Conservation (phyloP, 2,113 vertebrate species). For the Limanda limanda region DNA sequence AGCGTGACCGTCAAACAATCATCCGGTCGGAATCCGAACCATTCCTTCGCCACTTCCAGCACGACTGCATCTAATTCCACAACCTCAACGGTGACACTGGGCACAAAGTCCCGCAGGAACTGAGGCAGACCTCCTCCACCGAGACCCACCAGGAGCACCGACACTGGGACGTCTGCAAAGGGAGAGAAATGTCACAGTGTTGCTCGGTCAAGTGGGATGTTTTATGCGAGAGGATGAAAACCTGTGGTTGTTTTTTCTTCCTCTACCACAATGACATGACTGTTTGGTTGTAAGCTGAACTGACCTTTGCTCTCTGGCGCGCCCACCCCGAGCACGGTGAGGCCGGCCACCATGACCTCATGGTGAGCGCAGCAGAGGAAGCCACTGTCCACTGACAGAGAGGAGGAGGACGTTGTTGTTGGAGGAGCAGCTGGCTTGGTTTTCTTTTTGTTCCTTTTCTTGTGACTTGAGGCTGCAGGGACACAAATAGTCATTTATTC, state of each 20-base stretch:
- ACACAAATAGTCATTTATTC: not conserved
- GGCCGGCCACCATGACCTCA: constrained; percentile 92
- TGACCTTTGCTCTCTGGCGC: constrained; percentile 63
- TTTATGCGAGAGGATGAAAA: not conserved
- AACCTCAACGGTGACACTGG: constrained; percentile 79
- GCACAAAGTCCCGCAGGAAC: constrained; percentile 93
- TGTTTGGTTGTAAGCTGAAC: not conserved
- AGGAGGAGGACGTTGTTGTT: constrained; percentile 3
- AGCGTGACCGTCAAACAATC: constrained; percentile 88
- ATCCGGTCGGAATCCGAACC: constrained; percentile 90
- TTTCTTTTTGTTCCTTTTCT: constrained; percentile 91
- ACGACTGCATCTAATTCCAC: constrained; percentile 92
- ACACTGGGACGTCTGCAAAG: constrained; percentile 78
- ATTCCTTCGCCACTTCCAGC: constrained; percentile 88
- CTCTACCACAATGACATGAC: too few species aligned
- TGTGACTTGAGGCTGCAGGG: constrained; percentile 78
- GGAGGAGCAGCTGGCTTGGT: constrained; percentile 53
- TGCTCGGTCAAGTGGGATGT: not conserved
- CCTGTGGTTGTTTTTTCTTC: not conserved
- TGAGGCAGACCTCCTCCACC: constrained; percentile 94
- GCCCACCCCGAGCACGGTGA: constrained; percentile 84
- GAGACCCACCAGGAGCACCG: constrained; percentile 90
- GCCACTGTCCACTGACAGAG: constrained; percentile 85
- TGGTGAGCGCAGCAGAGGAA: constrained; percentile 96
- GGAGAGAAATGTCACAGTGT: not conserved